phyloP scores from a whole-genome alignment of 1,140 invertebrate species.

The Drosophila sucinea region DNA sequence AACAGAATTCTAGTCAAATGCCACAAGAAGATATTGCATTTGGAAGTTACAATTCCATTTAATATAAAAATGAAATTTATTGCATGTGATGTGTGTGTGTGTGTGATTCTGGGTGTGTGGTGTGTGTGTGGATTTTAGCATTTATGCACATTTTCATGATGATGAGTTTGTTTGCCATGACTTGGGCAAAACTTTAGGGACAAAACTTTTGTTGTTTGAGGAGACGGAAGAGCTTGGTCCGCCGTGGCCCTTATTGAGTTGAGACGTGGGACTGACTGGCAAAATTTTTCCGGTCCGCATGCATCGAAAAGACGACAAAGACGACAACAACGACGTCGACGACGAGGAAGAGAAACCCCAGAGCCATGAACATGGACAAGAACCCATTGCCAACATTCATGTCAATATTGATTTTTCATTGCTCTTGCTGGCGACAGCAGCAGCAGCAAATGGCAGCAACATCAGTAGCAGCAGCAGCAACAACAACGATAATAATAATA shows the following conservation, averaged over 20 bases:
- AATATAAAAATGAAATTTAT: conserved; percentile 15
- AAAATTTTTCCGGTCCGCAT: conserved; percentile 37
- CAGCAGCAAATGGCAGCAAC: conserved; percentile 25
- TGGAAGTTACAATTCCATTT: conserved; percentile 38
- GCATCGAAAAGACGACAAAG: conserved; percentile 36
- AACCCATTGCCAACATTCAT: conserved; percentile 59
- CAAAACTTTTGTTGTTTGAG: conserved; percentile 30
- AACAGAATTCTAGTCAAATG: not conserved
- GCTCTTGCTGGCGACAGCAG: conserved; percentile 44
- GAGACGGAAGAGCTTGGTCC: conserved; percentile 17
- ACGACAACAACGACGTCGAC: no score
- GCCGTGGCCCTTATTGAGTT: conserved; percentile 48
- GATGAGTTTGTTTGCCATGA: conserved; percentile 46
- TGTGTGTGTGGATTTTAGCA: conserved; percentile 12
- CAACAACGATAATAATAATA: conserved; percentile 67
- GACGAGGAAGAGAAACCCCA: not conserved
- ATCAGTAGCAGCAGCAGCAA: conserved; percentile 37
- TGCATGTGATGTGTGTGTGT: conserved; percentile 27
- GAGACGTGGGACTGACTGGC: conserved; percentile 31
- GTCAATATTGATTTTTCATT: conserved; percentile 81
- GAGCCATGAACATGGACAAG: conserved; percentile 27
- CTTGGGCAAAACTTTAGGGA: conserved; percentile 4
- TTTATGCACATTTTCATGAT: conserved; percentile 55
- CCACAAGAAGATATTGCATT: conserved; percentile 21
- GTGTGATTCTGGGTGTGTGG: conserved; percentile 10